A percentile compares a stretch with the other conserved stretches of the same genome.
phyloP scores from a whole-genome alignment of 2,888 invertebrate species.

The Galerucella calmariensis region DNA sequence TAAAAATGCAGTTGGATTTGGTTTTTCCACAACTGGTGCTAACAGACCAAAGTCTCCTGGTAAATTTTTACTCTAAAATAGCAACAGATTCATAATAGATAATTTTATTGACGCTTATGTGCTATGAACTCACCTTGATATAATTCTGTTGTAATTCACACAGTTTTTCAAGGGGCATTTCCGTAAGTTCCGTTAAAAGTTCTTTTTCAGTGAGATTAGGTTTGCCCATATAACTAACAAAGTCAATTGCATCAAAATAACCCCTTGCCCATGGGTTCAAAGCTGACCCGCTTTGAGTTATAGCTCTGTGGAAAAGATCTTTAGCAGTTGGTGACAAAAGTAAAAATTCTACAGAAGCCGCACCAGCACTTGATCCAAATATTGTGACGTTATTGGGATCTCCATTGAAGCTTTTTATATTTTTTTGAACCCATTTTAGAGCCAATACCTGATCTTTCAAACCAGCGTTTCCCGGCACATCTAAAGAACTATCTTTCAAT shows the following conservation, averaged over 20 bases:
- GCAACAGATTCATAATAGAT: no score
- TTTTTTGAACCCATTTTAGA: slow-evolving; percentile 66
- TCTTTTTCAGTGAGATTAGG: slow-evolving; percentile 48
- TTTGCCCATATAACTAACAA: slow-evolving; percentile 44
- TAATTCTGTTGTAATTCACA: slow-evolving; percentile 41
- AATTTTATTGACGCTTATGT: background rate
- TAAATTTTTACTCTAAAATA: background rate
- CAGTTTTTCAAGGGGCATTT: slow-evolving; percentile 41
- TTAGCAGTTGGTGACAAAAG: slow-evolving; percentile 34
- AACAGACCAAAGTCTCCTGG: slow-evolving; percentile 19
- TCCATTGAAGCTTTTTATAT: slow-evolving; percentile 59
- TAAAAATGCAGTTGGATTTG: slow-evolving; percentile 51
- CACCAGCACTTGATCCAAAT: slow-evolving; percentile 44
- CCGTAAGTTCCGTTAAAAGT: slow-evolving; percentile 46
- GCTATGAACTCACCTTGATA: slow-evolving; percentile 34
- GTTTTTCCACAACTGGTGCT: slow-evolving; percentile 38
- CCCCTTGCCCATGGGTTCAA: slow-evolving; percentile 50
- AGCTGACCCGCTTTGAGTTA: slow-evolving; percentile 54
- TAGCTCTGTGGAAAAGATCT: slow-evolving; percentile 51
- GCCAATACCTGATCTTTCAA: slow-evolving; percentile 55
- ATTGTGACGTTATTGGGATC: slow-evolving; percentile 61
- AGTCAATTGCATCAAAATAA: slow-evolving; percentile 34
- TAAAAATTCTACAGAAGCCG: slow-evolving; percentile 38
- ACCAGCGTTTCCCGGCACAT: slow-evolving; percentile 68
- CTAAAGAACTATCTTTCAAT: slow-evolving; percentile 63